Conservation (phyloP, 2,797 vertebrate genomes). For the Leptatherina wallacei region DNA sequence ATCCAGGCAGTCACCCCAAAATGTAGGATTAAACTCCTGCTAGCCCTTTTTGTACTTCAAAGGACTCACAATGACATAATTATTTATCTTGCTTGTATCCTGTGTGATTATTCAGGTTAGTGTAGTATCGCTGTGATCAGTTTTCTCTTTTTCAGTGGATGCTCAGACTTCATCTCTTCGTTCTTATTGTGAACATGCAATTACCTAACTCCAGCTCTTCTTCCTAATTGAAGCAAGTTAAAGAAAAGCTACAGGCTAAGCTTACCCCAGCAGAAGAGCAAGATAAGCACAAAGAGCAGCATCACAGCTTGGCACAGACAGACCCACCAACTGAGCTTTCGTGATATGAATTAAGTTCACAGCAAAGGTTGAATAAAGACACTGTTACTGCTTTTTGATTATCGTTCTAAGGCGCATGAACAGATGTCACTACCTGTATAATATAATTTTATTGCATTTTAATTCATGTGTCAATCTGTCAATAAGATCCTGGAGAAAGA, state of each 20-base stretch:
- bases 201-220: neutral
- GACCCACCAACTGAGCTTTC: neutral
- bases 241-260: neutral
- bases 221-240: neutral
- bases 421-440: constrained; percentile 2
- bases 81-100: constrained; percentile 5
- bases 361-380: neutral
- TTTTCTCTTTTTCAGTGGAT: constrained; percentile 6
- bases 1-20: constrained; percentile 48
- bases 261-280: neutral
- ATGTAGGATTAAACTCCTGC: constrained; percentile 43
- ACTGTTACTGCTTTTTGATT: neutral
- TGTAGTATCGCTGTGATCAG: constrained; percentile 18
- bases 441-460: neutral
- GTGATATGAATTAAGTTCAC: neutral
- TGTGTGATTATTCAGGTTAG: constrained; percentile 21
- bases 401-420: neutral
- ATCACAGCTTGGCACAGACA: neutral
- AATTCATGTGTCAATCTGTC: constrained; percentile 5
- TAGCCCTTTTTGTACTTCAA: constrained; percentile 14
- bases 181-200: neutral
- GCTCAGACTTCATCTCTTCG: neutral
- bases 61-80: constrained; percentile 13
- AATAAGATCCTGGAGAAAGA: neutral
- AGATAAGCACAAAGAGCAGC: neutral